phyloP scores from a whole-genome alignment of 2,888 invertebrate genomes.

The Hemicrepidius hirtus region DNA sequence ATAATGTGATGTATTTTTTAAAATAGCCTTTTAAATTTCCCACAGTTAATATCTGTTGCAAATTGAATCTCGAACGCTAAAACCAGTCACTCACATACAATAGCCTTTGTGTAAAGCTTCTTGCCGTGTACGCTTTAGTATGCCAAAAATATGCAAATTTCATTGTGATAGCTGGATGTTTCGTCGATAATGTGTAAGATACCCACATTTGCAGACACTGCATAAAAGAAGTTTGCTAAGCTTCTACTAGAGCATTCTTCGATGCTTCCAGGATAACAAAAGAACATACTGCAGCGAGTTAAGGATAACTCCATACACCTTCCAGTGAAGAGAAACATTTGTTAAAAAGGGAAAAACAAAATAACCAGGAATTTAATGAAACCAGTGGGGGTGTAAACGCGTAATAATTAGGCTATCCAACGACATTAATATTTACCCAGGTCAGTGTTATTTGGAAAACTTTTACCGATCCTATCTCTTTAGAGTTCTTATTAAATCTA shows the following conservation, averaged over 20 bases:
- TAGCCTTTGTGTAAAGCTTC: slow-evolving; percentile 13
- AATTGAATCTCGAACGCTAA: slow-evolving; percentile 12
- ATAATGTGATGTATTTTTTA: slow-evolving; percentile 4
- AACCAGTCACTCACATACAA: slow-evolving; percentile 12
- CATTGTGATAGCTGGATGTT: slow-evolving; percentile 24
- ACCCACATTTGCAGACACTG: slow-evolving; percentile 14
- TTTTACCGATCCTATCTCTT: no score
- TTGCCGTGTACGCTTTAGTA: slow-evolving; percentile 15
- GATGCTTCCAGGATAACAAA: not conserved
- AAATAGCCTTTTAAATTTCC: slow-evolving; percentile 8
- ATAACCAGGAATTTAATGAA: no score
- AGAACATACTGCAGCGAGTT: not conserved
- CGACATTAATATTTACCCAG: no score
- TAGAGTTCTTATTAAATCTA: no score
- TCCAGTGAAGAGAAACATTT: no score
- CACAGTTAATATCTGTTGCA: slow-evolving; percentile 17
- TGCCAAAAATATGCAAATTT: slow-evolving; percentile 26
- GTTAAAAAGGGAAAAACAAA: no score
- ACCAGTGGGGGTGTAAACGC: no score
- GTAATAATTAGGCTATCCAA: no score
- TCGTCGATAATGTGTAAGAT: slow-evolving; percentile 27
- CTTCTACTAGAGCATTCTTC: slow-evolving; percentile 3
- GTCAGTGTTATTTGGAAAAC: no score
- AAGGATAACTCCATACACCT: not conserved
- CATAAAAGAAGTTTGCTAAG: not conserved